Evolutionary conservation across 2,888 invertebrate genomes (phyloP), one percentile per base, ranked within the genome.

Genomic region (Octodonta nipae): DNA sequence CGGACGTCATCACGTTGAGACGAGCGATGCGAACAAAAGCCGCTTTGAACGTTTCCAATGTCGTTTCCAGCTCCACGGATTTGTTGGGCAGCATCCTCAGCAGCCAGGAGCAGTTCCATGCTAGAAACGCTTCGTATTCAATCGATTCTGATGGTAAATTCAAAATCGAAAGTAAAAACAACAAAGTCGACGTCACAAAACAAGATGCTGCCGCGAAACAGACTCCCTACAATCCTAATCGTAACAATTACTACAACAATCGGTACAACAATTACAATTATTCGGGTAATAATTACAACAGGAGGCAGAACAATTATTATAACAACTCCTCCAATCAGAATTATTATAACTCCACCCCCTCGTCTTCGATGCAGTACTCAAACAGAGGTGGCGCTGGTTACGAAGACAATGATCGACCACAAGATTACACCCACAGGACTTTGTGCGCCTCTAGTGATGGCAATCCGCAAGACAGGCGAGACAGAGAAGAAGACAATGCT

Each of bases 91-190:
- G 68, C 46, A 83, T 85, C 43, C 61, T 85, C 47, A 72, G 73
- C 40, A 69, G 72, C 43, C 84, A 84, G 56, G 69, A 75, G 30
- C 65, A 74, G 36, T 71, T 82, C 61, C 78, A 79, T 53, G 75
- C 77, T 4, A 75, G 71, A 38, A 67, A 71, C 28, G 65, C 71
- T 13, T 57, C 71, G 3, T 64, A 75, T 5, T 68, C 69, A 0
- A 48, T 76, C 1, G 66, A 71, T 26, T 66, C 69, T 2, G 73
- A 76, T 46, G 83, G 82, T 1, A 70, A 67, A 12, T 53, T 82
- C 1, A 61, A 69, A 36, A 66, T 78, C 6, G 64, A 66, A 38
- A 31, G 33, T 4, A 42, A 42, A 33, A 33, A 30, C 1, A 31
- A 34, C 11, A 37, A 40, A 12, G 26, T 43, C 8, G 38, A 43